Evolutionary conservation across 2,888 invertebrate species (phyloP).

Genomic region (Drosophila siamana): DNA sequence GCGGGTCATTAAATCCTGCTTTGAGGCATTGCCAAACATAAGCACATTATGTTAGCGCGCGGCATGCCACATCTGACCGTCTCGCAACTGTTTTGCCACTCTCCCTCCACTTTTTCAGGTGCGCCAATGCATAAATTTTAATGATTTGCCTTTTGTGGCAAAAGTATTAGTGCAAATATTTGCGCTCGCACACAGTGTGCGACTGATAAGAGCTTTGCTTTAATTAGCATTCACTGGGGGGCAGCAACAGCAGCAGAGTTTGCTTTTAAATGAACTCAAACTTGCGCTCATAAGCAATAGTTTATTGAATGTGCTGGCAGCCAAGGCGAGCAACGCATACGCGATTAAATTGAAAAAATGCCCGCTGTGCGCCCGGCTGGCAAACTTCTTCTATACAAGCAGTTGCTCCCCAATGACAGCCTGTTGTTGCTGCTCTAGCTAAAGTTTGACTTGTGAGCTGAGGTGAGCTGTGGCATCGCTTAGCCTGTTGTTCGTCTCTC

Average conservation of each 20-base stretch:
- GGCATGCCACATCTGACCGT: not conserved
- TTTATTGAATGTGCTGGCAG: conserved; percentile 9
- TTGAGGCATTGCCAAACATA: not conserved
- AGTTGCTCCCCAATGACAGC: conserved; percentile 40
- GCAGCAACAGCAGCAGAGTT: not conserved
- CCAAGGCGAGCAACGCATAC: conserved; percentile 38
- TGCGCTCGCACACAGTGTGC: conserved; percentile 34
- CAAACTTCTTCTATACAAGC: too few relatives aligned
- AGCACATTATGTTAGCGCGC: conserved; percentile 9
- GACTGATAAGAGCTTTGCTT: conserved; percentile 55
- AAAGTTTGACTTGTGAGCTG: conserved; percentile 33
- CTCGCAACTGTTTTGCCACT: too few relatives aligned
- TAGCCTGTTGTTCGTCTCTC: conserved; percentile 19
- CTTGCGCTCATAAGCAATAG: conserved; percentile 17
- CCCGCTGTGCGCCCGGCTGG: not conserved
- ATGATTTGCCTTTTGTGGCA: conserved; percentile 69
- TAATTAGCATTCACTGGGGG: conserved; percentile 63
- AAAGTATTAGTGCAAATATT: conserved; percentile 76
- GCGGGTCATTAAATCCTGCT: conserved; percentile 72
- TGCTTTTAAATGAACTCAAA: conserved; percentile 11
- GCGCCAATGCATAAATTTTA: conserved; percentile 71
- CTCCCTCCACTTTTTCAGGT: too few relatives aligned
- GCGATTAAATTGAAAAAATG: conserved; percentile 38
- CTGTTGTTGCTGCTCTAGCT: conserved; percentile 1
- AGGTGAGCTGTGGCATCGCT: conserved; percentile 25